Evolutionary conservation across 1,140 invertebrate species (phyloP).

Genomic region (Dufourea novaeangliae): DNA sequence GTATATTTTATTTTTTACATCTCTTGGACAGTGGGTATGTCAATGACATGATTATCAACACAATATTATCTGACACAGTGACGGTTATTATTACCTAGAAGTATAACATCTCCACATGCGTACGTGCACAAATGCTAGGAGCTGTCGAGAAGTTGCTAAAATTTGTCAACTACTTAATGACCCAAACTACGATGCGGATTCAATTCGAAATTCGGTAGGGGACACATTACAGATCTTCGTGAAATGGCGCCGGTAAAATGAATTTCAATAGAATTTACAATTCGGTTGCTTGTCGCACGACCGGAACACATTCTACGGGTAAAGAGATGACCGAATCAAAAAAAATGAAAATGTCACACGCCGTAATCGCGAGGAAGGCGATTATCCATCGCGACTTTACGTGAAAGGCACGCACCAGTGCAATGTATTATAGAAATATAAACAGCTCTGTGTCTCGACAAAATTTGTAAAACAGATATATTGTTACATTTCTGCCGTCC

Average conservation of each 20-base stretch:
- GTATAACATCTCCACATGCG: slow-evolving; percentile 13
- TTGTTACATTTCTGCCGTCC: background rate
- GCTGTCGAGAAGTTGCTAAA: slow-evolving; percentile 15
- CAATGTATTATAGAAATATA: slow-evolving; percentile 42
- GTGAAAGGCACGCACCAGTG: slow-evolving; percentile 55
- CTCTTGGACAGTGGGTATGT: slow-evolving; percentile 26
- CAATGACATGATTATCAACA: slow-evolving; percentile 35
- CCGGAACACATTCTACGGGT: background rate
- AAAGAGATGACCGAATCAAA: background rate
- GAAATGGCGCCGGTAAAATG: slow-evolving; percentile 22
- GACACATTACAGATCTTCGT: background rate
- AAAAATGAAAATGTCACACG: background rate
- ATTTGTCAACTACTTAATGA: slow-evolving; percentile 27
- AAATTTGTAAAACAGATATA: slow-evolving; percentile 4
- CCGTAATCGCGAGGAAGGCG: background rate
- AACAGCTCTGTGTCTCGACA: background rate
- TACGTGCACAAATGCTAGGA: slow-evolving; percentile 30
- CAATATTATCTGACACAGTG: slow-evolving; percentile 31
- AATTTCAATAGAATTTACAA: background rate
- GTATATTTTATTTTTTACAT: slow-evolving; percentile 29
- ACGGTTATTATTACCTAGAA: slow-evolving; percentile 41
- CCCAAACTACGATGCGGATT: slow-evolving; percentile 15
- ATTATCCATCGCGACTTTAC: background rate
- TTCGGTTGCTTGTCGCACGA: background rate
- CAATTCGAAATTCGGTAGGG: slow-evolving; percentile 18